phyloP scores from a whole-genome alignment of 2,888 invertebrate genomes.

The Byasa hedistus region DNA sequence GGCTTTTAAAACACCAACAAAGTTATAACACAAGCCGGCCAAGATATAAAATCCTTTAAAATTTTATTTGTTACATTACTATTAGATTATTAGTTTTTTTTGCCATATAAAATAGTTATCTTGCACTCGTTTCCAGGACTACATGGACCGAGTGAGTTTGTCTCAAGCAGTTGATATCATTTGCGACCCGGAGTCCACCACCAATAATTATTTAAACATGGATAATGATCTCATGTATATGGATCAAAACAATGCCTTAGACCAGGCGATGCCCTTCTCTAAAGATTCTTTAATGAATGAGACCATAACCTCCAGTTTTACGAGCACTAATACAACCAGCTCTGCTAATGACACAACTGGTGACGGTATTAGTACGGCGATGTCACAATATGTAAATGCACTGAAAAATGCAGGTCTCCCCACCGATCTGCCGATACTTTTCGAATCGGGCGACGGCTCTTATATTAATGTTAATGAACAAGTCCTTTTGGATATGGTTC shows the following conservation, averaged over 20 bases:
- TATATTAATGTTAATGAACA: slow-evolving; percentile 83
- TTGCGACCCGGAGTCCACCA: slow-evolving; percentile 59
- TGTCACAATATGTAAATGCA: slow-evolving; percentile 76
- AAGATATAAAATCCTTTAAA: no score
- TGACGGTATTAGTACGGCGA: slow-evolving; percentile 60
- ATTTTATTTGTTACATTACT: no score
- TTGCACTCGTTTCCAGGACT: slow-evolving; percentile 53
- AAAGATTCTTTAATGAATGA: slow-evolving; percentile 60
- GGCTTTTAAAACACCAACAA: background rate
- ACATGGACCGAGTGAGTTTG: slow-evolving; percentile 69
- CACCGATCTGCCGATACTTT: slow-evolving; percentile 79
- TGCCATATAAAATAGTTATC: background rate
- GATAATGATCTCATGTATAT: slow-evolving; percentile 70
- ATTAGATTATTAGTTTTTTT: no score
- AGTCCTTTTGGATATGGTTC: slow-evolving; percentile 78
- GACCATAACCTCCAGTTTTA: slow-evolving; percentile 57
- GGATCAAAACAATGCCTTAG: slow-evolving; percentile 63
- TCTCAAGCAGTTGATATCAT: slow-evolving; percentile 74
- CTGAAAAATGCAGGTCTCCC: slow-evolving; percentile 71
- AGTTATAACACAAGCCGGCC: background rate
- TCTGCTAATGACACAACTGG: slow-evolving; percentile 46
- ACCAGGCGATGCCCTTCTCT: slow-evolving; percentile 54
- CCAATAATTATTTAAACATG: slow-evolving; percentile 60
- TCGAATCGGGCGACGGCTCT: slow-evolving; percentile 82
- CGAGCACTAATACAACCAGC: slow-evolving; percentile 49